A percentile compares a stretch with the other conserved stretches of the same genome.
These are phyloP conservation scores for Blennius ocellaris DNA, from an alignment of 2,113 vertebrate species.

Conservation along the genomic window DNA sequence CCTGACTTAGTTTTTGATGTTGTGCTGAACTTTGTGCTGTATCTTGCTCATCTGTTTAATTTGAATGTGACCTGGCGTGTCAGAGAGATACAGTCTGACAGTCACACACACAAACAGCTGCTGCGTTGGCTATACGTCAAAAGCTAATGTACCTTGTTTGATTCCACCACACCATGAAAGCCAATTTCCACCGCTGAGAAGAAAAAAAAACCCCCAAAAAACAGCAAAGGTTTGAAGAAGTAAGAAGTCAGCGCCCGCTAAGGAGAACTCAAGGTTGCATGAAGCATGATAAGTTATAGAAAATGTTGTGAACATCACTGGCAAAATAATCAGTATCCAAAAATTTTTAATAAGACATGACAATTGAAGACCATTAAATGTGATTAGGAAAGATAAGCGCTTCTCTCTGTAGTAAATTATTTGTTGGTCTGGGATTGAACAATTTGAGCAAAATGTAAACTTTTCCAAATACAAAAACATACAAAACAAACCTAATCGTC, in stretches of 20 bases:
- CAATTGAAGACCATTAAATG: too few relatives aligned
- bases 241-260: conserved; percentile 1
- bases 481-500: too few relatives aligned
- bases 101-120: conserved; percentile 51
- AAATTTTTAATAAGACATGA: too few relatives aligned
- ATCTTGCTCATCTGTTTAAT: conserved; percentile 33
- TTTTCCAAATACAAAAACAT: too few relatives aligned
- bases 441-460: too few relatives aligned
- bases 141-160: conserved; percentile 65
- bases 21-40: conserved; percentile 6
- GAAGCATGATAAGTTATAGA: not conserved
- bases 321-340: not conserved
- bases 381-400: too few relatives aligned
- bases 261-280: not conserved
- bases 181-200: conserved; percentile 26
- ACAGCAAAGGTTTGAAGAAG: not conserved
- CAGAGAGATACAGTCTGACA: conserved; percentile 51
- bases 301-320: too few relatives aligned
- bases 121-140: conserved; percentile 67
- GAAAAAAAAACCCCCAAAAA: not conserved
- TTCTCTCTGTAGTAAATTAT: too few relatives aligned
- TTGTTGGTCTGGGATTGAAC: too few relatives aligned
- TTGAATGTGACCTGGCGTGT: conserved; percentile 51
- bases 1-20: not conserved
- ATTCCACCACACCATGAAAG: conserved; percentile 42